Percentiles rank a stretch among this genome's conserved stretches.
phyloP scores from a whole-genome alignment of 2,113 vertebrate species.

The Aspiorhynchus laticeps region DNA sequence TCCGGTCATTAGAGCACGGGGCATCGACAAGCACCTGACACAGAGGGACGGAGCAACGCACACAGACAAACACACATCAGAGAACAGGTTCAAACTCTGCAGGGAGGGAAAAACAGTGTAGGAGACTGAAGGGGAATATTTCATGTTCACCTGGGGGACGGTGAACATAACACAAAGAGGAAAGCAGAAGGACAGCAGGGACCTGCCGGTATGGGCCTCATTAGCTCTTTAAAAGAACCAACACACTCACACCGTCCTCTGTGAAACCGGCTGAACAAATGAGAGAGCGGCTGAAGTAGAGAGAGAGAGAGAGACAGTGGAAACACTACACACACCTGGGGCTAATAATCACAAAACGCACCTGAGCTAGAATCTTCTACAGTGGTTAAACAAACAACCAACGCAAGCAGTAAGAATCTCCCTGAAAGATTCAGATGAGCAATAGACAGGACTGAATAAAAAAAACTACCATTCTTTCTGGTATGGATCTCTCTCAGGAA shows the following conservation, averaged over 20 bases:
- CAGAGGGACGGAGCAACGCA: slow-evolving; percentile 19
- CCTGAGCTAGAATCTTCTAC: slow-evolving; percentile 43
- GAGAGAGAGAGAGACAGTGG: not conserved
- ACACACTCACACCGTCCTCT: slow-evolving; percentile 18
- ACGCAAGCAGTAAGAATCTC: not conserved
- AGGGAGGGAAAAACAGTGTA: slow-evolving; percentile 33
- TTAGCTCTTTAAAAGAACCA: slow-evolving; percentile 37
- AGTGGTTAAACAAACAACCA: slow-evolving; percentile 32
- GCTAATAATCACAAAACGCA: slow-evolving; percentile 45
- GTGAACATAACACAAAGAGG: slow-evolving; percentile 33
- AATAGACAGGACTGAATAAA: not conserved
- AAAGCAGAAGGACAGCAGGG: slow-evolving; percentile 42
- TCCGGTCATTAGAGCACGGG: slow-evolving; percentile 96
- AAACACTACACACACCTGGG: slow-evolving; percentile 31
- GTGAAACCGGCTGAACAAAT: slow-evolving; percentile 34
- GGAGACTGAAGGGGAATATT: slow-evolving; percentile 38
- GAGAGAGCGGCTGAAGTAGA: not conserved
- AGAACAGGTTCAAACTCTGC: slow-evolving; percentile 34
- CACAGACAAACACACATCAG: slow-evolving; percentile 43
- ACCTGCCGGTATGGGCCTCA: slow-evolving; percentile 25
- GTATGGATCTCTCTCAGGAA: not conserved
- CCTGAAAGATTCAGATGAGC: not conserved
- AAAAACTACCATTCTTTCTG: not conserved
- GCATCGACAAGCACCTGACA: slow-evolving; percentile 79
- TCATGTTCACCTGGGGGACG: slow-evolving; percentile 31